phyloP scores from a whole-genome alignment of 1,140 invertebrate species.

The Bombus confusus region DNA sequence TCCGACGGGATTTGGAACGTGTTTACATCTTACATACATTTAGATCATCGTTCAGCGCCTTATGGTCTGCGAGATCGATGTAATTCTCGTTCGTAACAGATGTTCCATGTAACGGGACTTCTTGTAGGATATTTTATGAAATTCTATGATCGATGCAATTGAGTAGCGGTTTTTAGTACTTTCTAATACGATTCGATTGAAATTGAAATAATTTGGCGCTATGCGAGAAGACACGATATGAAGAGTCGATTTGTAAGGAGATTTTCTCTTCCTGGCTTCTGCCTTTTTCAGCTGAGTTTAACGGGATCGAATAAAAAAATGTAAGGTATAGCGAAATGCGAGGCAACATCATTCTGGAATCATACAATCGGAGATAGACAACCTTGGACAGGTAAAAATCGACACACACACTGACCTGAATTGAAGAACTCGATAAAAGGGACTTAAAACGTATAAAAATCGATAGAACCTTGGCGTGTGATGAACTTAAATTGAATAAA shows the following conservation, averaged over 20 bases:
- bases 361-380: not conserved
- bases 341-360: not conserved
- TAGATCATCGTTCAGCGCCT: not conserved
- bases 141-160: not conserved
- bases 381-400: not conserved
- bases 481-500: not conserved
- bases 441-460: not conserved
- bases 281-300: not conserved
- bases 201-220: not conserved
- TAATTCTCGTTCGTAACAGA: conserved; percentile 3
- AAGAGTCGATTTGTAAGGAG: no score
- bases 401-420: not conserved
- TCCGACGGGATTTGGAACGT: not conserved
- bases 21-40: no score
- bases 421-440: not conserved
- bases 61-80: not conserved
- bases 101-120: conserved; percentile 13
- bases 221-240: no score
- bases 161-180: not conserved
- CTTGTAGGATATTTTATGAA: no score
- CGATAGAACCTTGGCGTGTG: not conserved
- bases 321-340: not conserved
- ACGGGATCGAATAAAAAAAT: not conserved
- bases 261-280: not conserved
- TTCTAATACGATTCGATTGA: not conserved